Base-by-base conservation (phyloP, 2,888 invertebrate species). In the Drosophila recens region DNA sequence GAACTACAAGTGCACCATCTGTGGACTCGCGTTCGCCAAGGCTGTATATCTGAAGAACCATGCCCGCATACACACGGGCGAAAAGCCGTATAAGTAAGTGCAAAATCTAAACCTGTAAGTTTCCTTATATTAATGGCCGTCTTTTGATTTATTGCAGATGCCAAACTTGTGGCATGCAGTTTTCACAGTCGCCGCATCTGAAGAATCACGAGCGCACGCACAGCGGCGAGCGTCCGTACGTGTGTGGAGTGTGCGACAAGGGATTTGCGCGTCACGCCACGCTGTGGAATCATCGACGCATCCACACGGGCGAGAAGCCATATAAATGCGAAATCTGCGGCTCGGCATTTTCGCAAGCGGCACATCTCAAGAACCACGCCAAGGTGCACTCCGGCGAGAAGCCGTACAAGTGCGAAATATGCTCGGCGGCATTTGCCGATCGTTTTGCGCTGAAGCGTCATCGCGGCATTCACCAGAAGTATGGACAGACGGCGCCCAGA, bases 31-130 rank as follows among this genome's bases (percentile, higher is more conserved):
- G 40, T 97, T 97, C 91, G 97, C 97, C 64, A 97, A 97, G 92
- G 97, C 97, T 65, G 97, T 97, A n/a, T 97, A 97, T 93, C 93
- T 97, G 79, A 97, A 97, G 92, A 97, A 97, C 91, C 97, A 97
- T 92, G 96, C 96, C 54, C 94, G 97, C 81, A 97, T 97, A 87
- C 97, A 97, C 83, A 97, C 97, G 0, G 97, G 97, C 52, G 95
- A 95, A 90, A 97, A 97, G 90, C 97, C 97, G 0, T 97, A 97
- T 92, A 95, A 95, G 96, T 95, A 91, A 93, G 94, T 83, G 13
- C 0, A 27, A 0, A n/a, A 1, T 27, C 3, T 3, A 11, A 27
- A 6, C 1, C 10, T 11, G 9, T 10, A 0, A 56, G 11, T 11
- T 48, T 15, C 8, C 3, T 23, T 53, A 65, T 53, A 43, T 20